phyloP scores from a whole-genome alignment of 1,140 invertebrate species.

The Microplitis mediator region DNA sequence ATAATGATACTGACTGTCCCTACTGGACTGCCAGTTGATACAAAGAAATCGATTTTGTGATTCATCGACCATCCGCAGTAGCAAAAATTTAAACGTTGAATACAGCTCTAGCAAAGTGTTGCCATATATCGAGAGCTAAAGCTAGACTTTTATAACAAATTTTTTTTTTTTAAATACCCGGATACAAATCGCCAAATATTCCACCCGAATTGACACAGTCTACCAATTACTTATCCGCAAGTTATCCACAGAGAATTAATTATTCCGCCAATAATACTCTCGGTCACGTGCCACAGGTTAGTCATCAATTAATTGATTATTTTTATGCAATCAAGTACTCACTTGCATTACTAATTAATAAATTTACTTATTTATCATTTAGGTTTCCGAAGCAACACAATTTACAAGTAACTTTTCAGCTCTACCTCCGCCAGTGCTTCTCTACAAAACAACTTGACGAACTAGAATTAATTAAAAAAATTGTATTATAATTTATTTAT shows the following conservation, averaged over 20 bases:
- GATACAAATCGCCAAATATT: slow-evolving; percentile 56
- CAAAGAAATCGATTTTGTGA: too few relatives aligned
- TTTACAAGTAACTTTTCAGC: slow-evolving; percentile 46
- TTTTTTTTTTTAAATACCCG: slow-evolving; percentile 43
- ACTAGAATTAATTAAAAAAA: slow-evolving; percentile 4
- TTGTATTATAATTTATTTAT: too few relatives aligned
- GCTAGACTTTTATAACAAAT: background rate
- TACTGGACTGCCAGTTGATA: too few relatives aligned
- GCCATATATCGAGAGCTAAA: background rate
- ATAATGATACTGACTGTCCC: too few relatives aligned
- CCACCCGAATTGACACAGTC: slow-evolving; percentile 50
- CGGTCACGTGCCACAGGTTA: too few relatives aligned
- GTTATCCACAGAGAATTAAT: slow-evolving; percentile 52
- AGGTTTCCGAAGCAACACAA: slow-evolving; percentile 43
- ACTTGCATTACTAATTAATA: too few relatives aligned
- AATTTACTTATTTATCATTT: too few relatives aligned
- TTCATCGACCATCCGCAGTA: too few relatives aligned
- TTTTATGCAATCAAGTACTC: too few relatives aligned
- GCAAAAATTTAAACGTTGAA: too few relatives aligned
- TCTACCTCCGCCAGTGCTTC: slow-evolving; percentile 45
- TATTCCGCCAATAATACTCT: slow-evolving; percentile 50
- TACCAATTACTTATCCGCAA: slow-evolving; percentile 48
- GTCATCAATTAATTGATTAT: too few relatives aligned
- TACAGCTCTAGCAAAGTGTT: background rate
- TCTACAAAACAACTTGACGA: slow-evolving; percentile 54